Evolutionary conservation across 2,113 vertebrate species (phyloP), one percentile per base, ranked within the genome.

Genomic region (Dermatemys mawii): DNA sequence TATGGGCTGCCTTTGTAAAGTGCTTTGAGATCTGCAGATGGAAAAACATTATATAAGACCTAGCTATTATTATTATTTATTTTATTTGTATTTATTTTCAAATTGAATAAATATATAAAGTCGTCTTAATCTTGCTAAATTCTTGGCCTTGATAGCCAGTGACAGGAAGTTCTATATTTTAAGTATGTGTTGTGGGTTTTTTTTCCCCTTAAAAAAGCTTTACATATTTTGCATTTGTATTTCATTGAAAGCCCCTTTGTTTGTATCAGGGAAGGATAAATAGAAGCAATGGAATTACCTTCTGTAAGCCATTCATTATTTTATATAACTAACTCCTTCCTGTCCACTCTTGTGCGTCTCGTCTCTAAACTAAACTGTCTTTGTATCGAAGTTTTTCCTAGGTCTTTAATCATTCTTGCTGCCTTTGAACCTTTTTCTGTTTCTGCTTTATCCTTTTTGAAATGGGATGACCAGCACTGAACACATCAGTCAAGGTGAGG

Each of bases 1-100:
- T 95, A 32, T 84, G 76, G 76, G 94, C 76, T 13, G n/a, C 35
- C 95, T 96, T 91, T 93, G 48, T 96, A 79, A 91, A 97, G 79
- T 92, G 88, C 67, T 95, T 92, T 90, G 81, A 46, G 41, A 76
- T 44, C 73, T 46, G 6, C 24, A 10, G 73, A 75, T 75, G 91
- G 91, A 88, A 95, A 95, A 96, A 84, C 81, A 67, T 17, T n/a
- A 21, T 67, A n/a, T 10, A 67, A 67, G 35, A 21, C 63, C 17
- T 63, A 63, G 60, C 7, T 27, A 14, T 2, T 60, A 60, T 5
- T 29, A 57, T 5, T 55, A 55, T 27, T 55, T 55, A 55, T 55
- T 55, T 24, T 26, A 55, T 55, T 27, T 55, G 5, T 51, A 19
- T 51, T 19, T 51, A 21, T 53, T 60, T 57, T 57, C 11, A 57